Base-by-base conservation (phyloP, 2,888 invertebrate genomes). In the Protodeltote pygarga region DNA sequence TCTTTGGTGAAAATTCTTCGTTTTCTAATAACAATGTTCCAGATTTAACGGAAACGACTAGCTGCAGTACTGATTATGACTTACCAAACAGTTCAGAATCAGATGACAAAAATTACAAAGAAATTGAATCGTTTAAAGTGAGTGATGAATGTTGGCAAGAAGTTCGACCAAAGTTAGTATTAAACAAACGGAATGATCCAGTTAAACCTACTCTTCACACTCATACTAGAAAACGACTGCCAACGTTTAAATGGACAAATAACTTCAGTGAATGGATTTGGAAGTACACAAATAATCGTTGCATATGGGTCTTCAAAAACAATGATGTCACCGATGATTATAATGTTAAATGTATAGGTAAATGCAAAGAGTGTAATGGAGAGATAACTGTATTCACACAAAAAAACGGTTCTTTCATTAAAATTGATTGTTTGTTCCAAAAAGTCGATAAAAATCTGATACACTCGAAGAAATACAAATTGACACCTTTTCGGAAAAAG, bases 321-420 rank as follows among this genome's bases (percentile, higher is more conserved):
- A 38, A 20, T 16, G 14, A 16, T 21, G 38, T 38, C 21, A 46
- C 14, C 5, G 45, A 46, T 14, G 27, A 46, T 46, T 46, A 46
- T 38, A 15, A 5, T 20, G 27, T 46, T 21, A 38, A 25, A 27
- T 38, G 32, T n/a, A 46, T 8, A n/a, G 45, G 45, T 14, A 32
- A 31, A 9, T 38, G 37, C 21, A 38, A 25, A 32, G 32, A 20
- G 3, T 38, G 45, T 32, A 19, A 37, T 24, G 31, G 13, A 6
- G 13, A 25, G 13, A 13, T 25, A 13, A 6, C 6, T 13, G 13
- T 25, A 10, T 5, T 13, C 6, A 11, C 25, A 11, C 11, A 6
- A 25, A 13, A 5, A 13, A 25, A 9, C 13, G 13, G 13, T 5
- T 5, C 2, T 3, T 13, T 3, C 3, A 13, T 25, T 25, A 13